A percentile compares a stretch with the other conserved stretches of the same genome.
These are phyloP conservation scores for Grammomys surdaster DNA, from an alignment of 2,113 vertebrate species.

Conservation along the genomic window DNA sequence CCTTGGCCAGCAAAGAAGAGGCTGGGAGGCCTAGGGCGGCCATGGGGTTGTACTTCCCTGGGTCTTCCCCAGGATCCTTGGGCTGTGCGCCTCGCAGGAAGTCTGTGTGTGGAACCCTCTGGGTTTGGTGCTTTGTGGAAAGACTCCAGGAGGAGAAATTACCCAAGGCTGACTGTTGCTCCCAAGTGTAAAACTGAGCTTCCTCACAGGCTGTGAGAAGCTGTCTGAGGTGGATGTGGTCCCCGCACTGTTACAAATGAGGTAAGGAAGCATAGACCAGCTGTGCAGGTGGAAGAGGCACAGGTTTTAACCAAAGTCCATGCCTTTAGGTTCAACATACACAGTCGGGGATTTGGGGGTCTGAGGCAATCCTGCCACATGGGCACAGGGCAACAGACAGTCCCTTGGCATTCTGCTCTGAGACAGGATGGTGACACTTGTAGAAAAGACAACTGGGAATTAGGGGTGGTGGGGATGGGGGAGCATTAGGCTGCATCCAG, in stretches of 20 bases:
- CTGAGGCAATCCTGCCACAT: too few relatives aligned
- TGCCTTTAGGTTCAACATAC: too few relatives aligned
- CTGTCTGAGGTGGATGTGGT: neutral
- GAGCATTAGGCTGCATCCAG: too few relatives aligned
- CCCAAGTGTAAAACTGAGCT: neutral
- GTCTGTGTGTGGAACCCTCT: neutral
- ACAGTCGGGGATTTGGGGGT: neutral
- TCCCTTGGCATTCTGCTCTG: too few relatives aligned
- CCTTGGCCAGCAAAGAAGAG: neutral
- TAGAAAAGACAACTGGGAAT: too few relatives aligned
- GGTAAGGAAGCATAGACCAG: neutral
- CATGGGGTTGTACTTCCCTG: too few relatives aligned
- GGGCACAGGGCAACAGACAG: too few relatives aligned
- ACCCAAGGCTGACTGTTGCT: neutral
- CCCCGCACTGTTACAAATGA: neutral
- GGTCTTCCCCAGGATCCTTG: neutral
- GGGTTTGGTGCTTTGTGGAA: neutral
- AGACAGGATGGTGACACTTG: too few relatives aligned
- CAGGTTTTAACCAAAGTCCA: neutral
- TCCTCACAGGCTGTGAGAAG: neutral
- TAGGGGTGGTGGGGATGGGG: too few relatives aligned
- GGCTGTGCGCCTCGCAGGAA: neutral
- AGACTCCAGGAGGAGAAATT: neutral
- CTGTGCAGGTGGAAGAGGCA: neutral
- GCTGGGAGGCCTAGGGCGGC: neutral